phyloP scores from a whole-genome alignment of 2,113 vertebrate species.

The Axis porcinus region DNA sequence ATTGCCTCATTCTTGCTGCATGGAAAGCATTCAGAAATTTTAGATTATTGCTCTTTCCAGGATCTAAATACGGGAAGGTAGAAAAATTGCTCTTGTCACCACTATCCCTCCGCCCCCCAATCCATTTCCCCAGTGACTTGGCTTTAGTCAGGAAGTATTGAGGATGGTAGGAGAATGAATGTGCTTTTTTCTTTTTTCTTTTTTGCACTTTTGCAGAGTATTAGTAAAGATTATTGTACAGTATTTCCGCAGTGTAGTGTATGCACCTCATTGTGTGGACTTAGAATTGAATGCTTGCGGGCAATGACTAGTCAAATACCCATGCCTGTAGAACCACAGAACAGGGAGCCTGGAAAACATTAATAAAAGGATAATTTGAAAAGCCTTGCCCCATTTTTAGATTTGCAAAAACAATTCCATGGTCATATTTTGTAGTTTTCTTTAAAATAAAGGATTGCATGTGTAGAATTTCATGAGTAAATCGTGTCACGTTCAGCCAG shows the following conservation, averaged over 20 bases:
- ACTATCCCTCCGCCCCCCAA: neutral
- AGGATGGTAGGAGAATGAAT: neutral
- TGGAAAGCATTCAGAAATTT: conserved; percentile 39
- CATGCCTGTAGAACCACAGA: neutral
- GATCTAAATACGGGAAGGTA: conserved; percentile 34
- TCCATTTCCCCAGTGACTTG: neutral
- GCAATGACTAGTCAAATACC: neutral
- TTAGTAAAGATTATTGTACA: neutral
- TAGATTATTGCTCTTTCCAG: conserved; percentile 21
- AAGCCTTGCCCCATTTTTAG: neutral
- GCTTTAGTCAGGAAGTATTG: neutral
- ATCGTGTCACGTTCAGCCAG: conserved; percentile 28
- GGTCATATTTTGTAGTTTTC: conserved; percentile 37
- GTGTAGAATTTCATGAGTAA: conserved; percentile 21
- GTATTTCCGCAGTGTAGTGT: conserved; percentile 1
- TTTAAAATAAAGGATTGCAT: conserved; percentile 45
- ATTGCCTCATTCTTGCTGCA: conserved; percentile 10
- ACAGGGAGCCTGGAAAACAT: conserved; percentile 11
- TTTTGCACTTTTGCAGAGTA: conserved; percentile 17
- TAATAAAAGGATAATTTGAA: conserved; percentile 21
- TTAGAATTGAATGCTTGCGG: neutral
- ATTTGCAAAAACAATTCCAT: conserved; percentile 35
- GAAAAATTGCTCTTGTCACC: neutral
- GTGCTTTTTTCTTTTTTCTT: neutral
- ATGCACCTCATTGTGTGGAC: neutral